Evolutionary conservation across 2,113 vertebrate species (phyloP).

Genomic region (Rhea americana): DNA sequence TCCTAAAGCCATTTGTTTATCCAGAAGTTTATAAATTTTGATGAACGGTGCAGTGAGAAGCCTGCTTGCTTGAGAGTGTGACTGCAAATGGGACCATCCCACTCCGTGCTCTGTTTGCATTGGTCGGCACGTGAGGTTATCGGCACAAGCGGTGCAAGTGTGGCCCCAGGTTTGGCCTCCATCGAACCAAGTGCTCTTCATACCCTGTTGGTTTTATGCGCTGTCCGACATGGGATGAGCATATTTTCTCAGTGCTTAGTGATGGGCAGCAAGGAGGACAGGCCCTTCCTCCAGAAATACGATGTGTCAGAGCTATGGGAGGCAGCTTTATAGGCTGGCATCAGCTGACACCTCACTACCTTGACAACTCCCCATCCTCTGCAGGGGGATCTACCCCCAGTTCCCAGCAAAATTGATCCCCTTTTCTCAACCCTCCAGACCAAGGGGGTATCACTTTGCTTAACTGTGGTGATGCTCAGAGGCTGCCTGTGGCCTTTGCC

Average conservation of each 20-base stretch:
- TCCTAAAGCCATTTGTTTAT: slow-evolving; percentile 39
- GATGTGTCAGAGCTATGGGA: not conserved
- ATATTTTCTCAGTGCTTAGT: not conserved
- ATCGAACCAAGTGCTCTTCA: not conserved
- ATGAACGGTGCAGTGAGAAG: not conserved
- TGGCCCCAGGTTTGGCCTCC: no score
- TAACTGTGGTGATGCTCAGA: not conserved
- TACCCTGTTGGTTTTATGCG: not conserved
- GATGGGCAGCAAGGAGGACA: not conserved
- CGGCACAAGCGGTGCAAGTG: not conserved
- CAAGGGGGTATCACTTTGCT: not conserved
- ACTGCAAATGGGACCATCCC: not conserved
- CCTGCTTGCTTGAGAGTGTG: fast-evolving
- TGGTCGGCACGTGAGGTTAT: not conserved
- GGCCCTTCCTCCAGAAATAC: not conserved
- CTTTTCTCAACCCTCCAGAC: not conserved
- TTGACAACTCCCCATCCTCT: not conserved
- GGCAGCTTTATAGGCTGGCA: not conserved
- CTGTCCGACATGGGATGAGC: fast-evolving
- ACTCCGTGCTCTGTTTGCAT: fast-evolving
- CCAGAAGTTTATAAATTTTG: not conserved
- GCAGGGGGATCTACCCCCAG: not conserved
- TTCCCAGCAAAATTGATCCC: not conserved
- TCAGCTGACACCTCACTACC: not conserved
- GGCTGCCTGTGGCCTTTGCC: fast-evolving